Evolutionary conservation across 2,888 invertebrate genomes (phyloP), one percentile per base, ranked within the genome.

Genomic region (Leistus spinibarbis): DNA sequence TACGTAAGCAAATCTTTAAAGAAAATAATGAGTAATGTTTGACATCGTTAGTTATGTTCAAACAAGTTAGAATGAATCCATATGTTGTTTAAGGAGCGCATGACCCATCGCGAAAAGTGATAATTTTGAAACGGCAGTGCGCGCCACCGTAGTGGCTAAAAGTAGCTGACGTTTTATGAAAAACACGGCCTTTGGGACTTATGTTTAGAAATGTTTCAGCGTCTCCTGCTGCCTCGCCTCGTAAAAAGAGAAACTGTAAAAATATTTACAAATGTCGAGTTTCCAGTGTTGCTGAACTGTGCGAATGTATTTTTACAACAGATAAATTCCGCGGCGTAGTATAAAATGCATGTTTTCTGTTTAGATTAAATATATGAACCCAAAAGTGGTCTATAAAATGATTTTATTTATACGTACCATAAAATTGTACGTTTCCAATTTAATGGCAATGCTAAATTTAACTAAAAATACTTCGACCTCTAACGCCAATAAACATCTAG

Each of bases 351-450:
- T 19, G 20, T 60, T 17, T 20, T 60, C 20, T 60, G 60, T 60
- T 60, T 60, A 19, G 60, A 19, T 60, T 60, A 17, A 17, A 60
- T 60, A 60, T 60, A 22, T 17, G n/a, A 60, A 60, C 10, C 20
- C 60, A 60, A 40, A 60, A 60, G 60, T 60, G 60, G 60, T 20
- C 22, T 22, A 60, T 60, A 60, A 60, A 60, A 60, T 60, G 22
- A 19, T 3, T 20, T n/a, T 20, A 19, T 19, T 56, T 17, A 19
- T 60, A 10, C 60, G 19, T 19, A 19, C 60, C 10, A 19, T 19
- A 60, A 60, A 60, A 60, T 19, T 40, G 40, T 40, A 40, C 40
- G 16, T 60, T 60, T 60, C 9, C 60, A 16, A 60, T 60, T 40
- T 40, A 40, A 40, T 40, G 4, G 10, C 1, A 10, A 5, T 40